A percentile compares a stretch with the other conserved stretches of the same genome.
Conservation (phyloP, 1,140 invertebrate species). For the Littorina saxatilis region DNA sequence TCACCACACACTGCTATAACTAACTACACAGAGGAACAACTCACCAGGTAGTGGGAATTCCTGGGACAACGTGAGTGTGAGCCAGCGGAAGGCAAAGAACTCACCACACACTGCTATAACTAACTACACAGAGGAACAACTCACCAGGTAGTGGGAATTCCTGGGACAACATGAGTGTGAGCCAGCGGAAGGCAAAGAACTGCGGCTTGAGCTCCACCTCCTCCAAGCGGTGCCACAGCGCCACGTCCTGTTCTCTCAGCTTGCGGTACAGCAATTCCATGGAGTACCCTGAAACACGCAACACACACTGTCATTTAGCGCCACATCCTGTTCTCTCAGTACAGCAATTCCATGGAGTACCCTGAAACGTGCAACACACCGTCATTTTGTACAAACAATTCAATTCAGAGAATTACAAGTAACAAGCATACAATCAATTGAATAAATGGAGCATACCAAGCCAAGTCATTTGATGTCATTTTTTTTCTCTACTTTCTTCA, state of each 20-base stretch:
- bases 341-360: no score
- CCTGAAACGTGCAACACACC: no score
- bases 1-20: not conserved
- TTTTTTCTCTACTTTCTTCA: no score
- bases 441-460: no score
- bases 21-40: not conserved
- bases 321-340: no score
- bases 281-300: constrained; percentile 59
- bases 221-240: constrained; percentile 86
- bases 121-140: not conserved
- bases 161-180: constrained; percentile 96
- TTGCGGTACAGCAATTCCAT: constrained; percentile 83
- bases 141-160: constrained; percentile 92
- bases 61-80: not conserved
- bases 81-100: not conserved
- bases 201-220: constrained; percentile 92
- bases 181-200: constrained; percentile 98
- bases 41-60: not conserved
- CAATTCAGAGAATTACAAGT: no score
- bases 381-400: no score
- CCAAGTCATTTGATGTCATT: no score
- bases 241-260: constrained; percentile 86
- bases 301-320: no score
- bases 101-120: not conserved
- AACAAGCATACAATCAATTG: no score